A percentile compares a stretch with the other conserved stretches of the same genome.
Evolutionary conservation across 2,113 vertebrate species (phyloP).

Genomic region (Cyprinodon brontotheroides): DNA sequence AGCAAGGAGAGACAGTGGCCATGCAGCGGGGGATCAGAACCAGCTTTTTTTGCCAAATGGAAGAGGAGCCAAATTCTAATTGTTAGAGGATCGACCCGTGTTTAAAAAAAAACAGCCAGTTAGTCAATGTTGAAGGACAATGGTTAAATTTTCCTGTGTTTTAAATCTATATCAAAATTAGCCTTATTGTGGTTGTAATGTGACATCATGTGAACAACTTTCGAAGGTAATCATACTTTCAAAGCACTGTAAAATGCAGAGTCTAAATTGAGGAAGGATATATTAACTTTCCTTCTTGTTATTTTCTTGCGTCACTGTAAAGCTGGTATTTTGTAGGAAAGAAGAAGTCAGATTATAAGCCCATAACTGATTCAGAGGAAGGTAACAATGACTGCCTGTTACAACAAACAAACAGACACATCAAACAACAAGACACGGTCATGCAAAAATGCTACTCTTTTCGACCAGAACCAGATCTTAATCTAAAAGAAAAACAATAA

Average conservation of each 20-base stretch:
- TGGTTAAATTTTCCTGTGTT: no score
- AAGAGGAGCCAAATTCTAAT: no score
- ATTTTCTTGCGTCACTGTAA: background rate
- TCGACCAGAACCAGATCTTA: conserved; percentile 8
- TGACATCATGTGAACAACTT: no score
- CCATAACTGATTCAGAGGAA: background rate
- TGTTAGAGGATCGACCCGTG: no score
- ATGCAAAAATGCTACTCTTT: conserved; percentile 1
- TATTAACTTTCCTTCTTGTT: background rate
- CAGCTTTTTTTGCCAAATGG: no score
- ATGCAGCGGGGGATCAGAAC: no score
- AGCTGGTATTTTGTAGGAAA: background rate
- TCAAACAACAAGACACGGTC: background rate
- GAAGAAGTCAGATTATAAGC: background rate
- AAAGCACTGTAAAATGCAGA: background rate
- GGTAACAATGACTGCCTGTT: background rate
- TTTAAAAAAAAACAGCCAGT: no score
- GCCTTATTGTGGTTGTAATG: no score
- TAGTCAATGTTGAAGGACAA: no score
- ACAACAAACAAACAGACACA: conserved; percentile 1
- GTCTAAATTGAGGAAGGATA: background rate
- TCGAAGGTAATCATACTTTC: background rate
- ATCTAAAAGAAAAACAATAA: conserved; percentile 24
- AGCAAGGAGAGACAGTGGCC: no score
- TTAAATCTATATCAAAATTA: no score